Base-by-base conservation (phyloP, 92 coral and sea anemone species). In the Pocillopora grandis region DNA sequence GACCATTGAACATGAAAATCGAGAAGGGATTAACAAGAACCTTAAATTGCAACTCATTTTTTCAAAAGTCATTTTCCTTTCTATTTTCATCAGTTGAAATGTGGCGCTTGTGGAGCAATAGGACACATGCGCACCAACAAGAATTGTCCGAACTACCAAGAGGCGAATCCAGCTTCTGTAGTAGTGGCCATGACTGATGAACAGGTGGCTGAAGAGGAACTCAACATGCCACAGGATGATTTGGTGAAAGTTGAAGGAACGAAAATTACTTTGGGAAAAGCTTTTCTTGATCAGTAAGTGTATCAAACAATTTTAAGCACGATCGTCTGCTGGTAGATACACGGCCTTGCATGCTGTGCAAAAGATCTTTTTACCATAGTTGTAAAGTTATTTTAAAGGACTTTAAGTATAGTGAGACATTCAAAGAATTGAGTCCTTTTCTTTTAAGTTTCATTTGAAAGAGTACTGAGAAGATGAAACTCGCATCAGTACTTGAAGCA, bases 81-180 rank as follows among this genome's bases (percentile, higher is more conserved):
- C 66, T 75, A 36, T 66, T 55, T 61, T 18, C 55, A 37, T 35
- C 82, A 97, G 99, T 90, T 97, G 42, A 97, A 97, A 76, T 97
- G 99, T 79, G 99, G 99, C 9, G 99, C 99, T 7, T 97, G 99
- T 82, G 99, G 99, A 17, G 92, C 93, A n/a, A 92, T 97, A 61
- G 99, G 99, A 35, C 99, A 97, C 89, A 97, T 97, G 99, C 86
- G 99, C 71, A 97, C 99, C 12, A 97, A 97, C 89, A 97, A 97
- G 88, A 97, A 94, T 90, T 97, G 99, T 72, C 99, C 99, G 2
- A 72, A 89, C 86, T 97, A 97, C 91, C 99, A 97, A 84, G 99
- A 97, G 20, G 92, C 87, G 42, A 90, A 85, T 69, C 93, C 98
- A 1, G 93, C 92, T 6, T 91, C 99, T 16, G 95, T 92, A 20